phyloP scores from a whole-genome alignment of 2,113 vertebrate genomes.

The Hippocampus mohnikei region DNA sequence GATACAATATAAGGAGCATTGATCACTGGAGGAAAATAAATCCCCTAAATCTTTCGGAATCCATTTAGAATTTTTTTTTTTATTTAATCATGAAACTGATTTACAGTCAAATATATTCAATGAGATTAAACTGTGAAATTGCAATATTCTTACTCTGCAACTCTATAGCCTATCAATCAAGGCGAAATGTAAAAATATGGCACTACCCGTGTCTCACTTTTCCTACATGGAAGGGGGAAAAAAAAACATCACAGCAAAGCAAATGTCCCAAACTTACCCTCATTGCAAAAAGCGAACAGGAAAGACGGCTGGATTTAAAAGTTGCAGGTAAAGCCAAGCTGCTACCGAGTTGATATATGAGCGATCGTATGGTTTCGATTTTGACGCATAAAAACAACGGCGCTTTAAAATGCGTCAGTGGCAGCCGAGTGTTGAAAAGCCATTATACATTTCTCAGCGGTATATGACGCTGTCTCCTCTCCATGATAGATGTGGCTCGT shows the following conservation, averaged over 20 bases:
- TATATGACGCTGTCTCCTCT: neutral
- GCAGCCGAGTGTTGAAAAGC: neutral
- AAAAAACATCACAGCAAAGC: neutral
- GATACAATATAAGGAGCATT: too few species aligned
- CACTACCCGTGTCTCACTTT: neutral
- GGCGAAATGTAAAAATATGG: neutral
- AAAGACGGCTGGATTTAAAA: neutral
- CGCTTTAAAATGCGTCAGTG: neutral
- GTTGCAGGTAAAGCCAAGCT: neutral
- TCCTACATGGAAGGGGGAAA: neutral
- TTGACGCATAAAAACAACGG: slow-evolving; percentile 5
- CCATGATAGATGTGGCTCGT: neutral
- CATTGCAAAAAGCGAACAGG: slow-evolving; percentile 1
- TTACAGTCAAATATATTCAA: too few species aligned
- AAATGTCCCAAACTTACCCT: neutral
- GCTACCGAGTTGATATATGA: neutral
- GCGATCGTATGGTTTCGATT: slow-evolving; percentile 11
- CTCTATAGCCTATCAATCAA: neutral
- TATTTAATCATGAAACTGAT: too few species aligned
- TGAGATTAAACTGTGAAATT: neutral
- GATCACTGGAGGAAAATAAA: too few species aligned
- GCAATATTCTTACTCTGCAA: neutral
- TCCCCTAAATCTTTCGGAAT: too few species aligned
- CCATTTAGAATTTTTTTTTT: too few species aligned
- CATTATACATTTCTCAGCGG: neutral